Base-by-base conservation (phyloP, 2,113 vertebrate species). In the Indicator indicator region DNA sequence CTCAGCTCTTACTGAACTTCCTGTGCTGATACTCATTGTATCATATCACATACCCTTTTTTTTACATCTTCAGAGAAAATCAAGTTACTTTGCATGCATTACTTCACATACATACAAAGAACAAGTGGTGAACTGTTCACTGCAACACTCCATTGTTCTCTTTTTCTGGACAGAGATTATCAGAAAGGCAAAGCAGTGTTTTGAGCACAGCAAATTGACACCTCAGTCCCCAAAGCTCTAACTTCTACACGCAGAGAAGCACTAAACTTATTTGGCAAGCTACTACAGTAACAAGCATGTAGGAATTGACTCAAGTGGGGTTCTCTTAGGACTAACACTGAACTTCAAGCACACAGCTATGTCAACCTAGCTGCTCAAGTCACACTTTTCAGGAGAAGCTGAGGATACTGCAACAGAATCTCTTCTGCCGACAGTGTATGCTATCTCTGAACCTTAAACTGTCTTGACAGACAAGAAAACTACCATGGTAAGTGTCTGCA, bases 391-490 rank as follows among this genome's bases (percentile, higher is more conserved):
- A 58, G 46, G 42, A 38, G n/a, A 86, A 94, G 89, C 3, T 32
- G 52, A 88, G 48, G 69, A 71, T 88, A 88, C 32, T 33, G 26
- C 21, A 67, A 90, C 8, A 80, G 52, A 74, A 86, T 64, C 46
- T 77, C 64, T 80, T 88, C 68, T 56, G 13, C 38, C 78, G 76
- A 86, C 17, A 67, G 70, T 52, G 83, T 32, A 80, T 90, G 12
- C 67, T 71, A 16, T 52, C 42, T 74, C 60, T 77, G n/a, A 91
- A 83, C 79, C 32, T 88, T 59, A 85, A 94, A 40, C 26, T 77
- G 26, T 74, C 83, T 74, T 86, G 83, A 93, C 76, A 96, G 65
- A 88, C 21, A 81, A 69, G 74, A 85, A 85, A 95, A 73, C 30
- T 80, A 74, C 26, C 71, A 74, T 36, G 60, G 32, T 13, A 88